Evolutionary conservation across 2,113 vertebrate genomes (phyloP), one percentile per base, ranked within the genome.

Genomic region (Epinephelus lanceolatus): DNA sequence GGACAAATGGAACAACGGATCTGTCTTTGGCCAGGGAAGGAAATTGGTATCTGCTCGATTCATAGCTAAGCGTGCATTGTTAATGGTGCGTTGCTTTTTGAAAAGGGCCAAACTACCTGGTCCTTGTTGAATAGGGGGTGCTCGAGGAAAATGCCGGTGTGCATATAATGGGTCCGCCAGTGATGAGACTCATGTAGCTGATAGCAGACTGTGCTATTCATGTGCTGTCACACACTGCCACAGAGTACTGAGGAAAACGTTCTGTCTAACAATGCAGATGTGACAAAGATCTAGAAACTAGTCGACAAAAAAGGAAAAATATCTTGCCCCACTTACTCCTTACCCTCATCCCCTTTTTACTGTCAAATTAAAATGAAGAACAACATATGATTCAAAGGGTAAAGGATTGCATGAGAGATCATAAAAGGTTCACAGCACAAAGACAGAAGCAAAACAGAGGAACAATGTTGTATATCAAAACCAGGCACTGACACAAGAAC

Each of bases 41-140:
- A 78, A 86, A 74, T 23, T 69, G 66, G 81, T 71, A 76, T 85
- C 80, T 61, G 72, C 76, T 66, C 45, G 57, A 89, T 85, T 90
- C 87, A 87, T 70, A 83, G 73, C 61, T 8, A 45, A 21, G 71
- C 61, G 53, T 80, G 57, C 40, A 78, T 89, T 91, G 84, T 91
- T 89, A 88, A 87, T 75, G 82, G 60, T 63, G 73, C n/a, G 18
- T 30, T 69, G 71, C 82, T 76, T 86, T 45, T 84, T 84, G 86
- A 90, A 92, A 91, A 66, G 60, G 65, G 45, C 52, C 86, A 71
- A 91, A 84, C 85, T 86, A 83, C 72, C 77, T 69, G 71, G 37
- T 73, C 42, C 63, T 61, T 59, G 51, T 40, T 81, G 84, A 90
- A 86, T 37, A 25, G 77, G 33, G 42, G 23, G n/a, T 17, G 61